Conservation (phyloP, 2,113 vertebrate species). For the Serilophus lunatus region DNA sequence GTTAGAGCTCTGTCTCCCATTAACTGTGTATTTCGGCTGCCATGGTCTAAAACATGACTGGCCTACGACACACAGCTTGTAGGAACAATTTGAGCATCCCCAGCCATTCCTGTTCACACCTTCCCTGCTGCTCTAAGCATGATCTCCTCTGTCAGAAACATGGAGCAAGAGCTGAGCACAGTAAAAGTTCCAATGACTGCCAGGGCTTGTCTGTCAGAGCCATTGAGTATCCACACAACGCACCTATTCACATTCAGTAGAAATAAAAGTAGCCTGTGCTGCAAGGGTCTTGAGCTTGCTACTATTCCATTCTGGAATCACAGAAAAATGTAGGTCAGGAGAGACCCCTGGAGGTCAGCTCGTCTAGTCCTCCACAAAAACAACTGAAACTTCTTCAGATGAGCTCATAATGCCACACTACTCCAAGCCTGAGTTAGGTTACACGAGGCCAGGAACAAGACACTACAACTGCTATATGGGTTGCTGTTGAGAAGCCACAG, state of each 20-base stretch:
- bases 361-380: background rate
- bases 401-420: fast-evolving
- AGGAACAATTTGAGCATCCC: background rate
- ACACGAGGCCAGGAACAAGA: background rate
- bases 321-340: background rate
- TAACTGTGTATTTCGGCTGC: background rate
- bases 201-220: background rate
- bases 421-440: background rate
- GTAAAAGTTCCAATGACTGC: background rate
- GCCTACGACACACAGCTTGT: background rate
- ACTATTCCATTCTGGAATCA: background rate
- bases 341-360: conserved; percentile 41
- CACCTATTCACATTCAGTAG: background rate
- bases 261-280: conserved; percentile 7
- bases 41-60: background rate
- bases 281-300: background rate
- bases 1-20: background rate
- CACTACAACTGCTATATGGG: fast-evolving
- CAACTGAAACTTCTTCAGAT: background rate
- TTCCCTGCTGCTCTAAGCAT: background rate
- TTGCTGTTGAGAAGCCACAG: background rate
- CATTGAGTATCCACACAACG: background rate
- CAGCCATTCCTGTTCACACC: background rate
- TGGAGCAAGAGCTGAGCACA: background rate
- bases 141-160: background rate